Conservation (phyloP, 2,797 vertebrate genomes). For the Hirundo rustica region DNA sequence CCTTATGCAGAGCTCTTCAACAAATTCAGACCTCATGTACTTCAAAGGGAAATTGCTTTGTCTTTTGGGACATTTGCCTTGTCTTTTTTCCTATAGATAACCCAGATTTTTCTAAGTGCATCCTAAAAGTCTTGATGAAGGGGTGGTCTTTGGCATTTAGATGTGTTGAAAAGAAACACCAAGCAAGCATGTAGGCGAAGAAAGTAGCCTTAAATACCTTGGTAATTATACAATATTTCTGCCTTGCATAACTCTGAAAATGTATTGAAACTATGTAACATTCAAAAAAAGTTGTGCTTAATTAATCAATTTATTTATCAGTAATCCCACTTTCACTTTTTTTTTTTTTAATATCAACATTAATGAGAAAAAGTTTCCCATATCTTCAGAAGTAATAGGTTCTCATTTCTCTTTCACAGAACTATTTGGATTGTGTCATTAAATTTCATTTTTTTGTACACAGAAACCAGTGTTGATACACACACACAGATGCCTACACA, state of each 20-base stretch:
- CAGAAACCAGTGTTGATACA: not conserved
- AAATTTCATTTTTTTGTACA: not conserved
- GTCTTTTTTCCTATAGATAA: not conserved
- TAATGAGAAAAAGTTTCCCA: not conserved
- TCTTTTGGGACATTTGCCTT: not conserved
- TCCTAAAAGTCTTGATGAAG: not conserved
- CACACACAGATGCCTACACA: fast-evolving
- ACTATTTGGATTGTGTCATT: not conserved
- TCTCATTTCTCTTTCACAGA: not conserved
- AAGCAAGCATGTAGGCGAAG: not conserved
- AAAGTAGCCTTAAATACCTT: not conserved
- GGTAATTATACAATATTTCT: not conserved
- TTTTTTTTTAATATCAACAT: not conserved
- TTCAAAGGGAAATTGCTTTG: not conserved
- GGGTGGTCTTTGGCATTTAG: not conserved
- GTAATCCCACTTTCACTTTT: not conserved
- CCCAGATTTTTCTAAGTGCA: not conserved
- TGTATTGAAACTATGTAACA: not conserved
- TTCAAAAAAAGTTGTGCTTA: fast-evolving
- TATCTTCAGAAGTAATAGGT: not conserved
- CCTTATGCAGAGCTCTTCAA: not conserved
- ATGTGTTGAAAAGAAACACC: not conserved
- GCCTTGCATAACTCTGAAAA: not conserved
- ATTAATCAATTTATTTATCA: not conserved
- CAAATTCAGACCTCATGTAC: not conserved